A percentile compares a stretch with the other conserved stretches of the same genome.
These are phyloP conservation scores for Lasioglossum villosulum DNA, from an alignment of 2,888 invertebrate genomes.

Conservation along the genomic window DNA sequence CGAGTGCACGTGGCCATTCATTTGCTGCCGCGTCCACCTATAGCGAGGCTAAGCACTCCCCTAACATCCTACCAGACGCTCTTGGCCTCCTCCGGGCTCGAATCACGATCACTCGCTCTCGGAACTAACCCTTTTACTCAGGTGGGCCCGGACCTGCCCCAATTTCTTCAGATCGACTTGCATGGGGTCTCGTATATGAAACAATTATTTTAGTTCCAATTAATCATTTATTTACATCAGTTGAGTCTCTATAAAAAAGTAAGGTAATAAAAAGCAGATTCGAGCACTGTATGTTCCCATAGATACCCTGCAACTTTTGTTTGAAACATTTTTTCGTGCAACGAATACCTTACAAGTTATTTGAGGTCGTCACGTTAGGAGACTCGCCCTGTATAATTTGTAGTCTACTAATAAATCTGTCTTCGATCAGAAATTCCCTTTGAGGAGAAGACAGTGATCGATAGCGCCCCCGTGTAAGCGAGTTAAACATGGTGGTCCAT, in stretches of 20 bases:
- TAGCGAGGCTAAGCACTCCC: conserved; percentile 4
- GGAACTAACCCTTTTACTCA: not conserved
- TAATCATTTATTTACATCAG: no score
- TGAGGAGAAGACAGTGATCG: not conserved
- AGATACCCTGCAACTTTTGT: no score
- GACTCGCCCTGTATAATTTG: no score
- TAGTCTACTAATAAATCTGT: conserved; percentile 12
- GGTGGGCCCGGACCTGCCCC: not conserved
- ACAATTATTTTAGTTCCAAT: no score
- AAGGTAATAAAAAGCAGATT: no score
- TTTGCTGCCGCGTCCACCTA: conserved; percentile 38
- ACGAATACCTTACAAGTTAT: no score
- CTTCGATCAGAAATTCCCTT: conserved; percentile 14
- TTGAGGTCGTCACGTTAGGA: no score
- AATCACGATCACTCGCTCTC: not conserved
- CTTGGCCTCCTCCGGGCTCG: not conserved
- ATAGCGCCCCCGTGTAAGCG: conserved; percentile 23
- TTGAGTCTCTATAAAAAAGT: no score
- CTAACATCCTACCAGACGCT: not conserved
- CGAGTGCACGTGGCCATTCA: conserved; percentile 70
- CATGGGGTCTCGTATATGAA: no score
- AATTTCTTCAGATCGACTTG: not conserved
- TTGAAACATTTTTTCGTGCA: no score
- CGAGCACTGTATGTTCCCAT: no score
- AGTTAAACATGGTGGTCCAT: conserved; percentile 13